Base-by-base conservation (phyloP, 2,113 vertebrate genomes). In the Varanus salvator region DNA sequence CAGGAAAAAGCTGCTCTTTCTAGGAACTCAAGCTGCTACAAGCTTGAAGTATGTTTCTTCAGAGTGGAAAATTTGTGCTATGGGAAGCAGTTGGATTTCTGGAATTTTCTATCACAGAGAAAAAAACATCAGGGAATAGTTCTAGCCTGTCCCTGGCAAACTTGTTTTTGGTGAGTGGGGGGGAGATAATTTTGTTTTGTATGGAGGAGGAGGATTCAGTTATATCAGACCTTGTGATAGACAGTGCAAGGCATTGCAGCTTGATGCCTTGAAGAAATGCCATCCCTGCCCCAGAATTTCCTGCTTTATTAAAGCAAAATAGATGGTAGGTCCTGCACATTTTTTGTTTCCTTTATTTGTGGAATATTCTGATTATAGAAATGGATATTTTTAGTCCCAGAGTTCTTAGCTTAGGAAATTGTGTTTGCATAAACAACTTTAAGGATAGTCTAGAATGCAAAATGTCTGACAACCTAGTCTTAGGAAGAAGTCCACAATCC, bases 1-100 rank as follows among this genome's bases (percentile, higher is more conserved):
- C 96, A 97, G 85, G 90, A 95, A 94, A 95, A 91, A 94, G 90
- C 87, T 57, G 85, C 93, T 97, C 96, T 97, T 97, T 97, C 96
- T 97, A 97, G 96, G 97, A 97, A 97, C 57, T 93, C 87, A 92
- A 92, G 86, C 72, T 89, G 90, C 92, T 96, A 91, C 90, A 85
- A 52, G 21, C 76, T 66, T 93, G 94, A 77, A 91, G 74, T 88
- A 88, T 94, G 85, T 96, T 94, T 93, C 38, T 90, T 80, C 80
- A 84, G 94, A 90, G 34, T 75, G 64, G 91, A 91, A 88, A 90
- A 81, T 68, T 27, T 0, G 71, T 90, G 23, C 68, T 93, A 91
- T 23, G 12, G 88, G 5, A n/a, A 48, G 0, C 0, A 31, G 92
- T 93, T 88, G 85, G 85, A 94, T 94, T 93, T 91, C 90, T 86